A percentile compares a stretch with the other conserved stretches of the same genome.
Conservation (phyloP, 2,888 invertebrate species). For the Eupithecia insigniata region DNA sequence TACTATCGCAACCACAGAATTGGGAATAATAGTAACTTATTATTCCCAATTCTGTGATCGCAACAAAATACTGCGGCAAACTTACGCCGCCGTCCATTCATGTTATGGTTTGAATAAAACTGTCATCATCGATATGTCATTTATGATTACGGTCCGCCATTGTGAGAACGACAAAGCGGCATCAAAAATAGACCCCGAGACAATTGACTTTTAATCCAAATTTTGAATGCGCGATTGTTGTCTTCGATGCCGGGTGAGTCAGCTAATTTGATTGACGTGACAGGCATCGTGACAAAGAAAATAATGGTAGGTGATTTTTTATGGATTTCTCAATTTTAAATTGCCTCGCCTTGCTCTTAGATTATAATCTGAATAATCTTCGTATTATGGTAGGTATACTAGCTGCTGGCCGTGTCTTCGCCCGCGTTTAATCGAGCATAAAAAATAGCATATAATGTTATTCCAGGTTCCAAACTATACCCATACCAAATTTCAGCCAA, state of each 20-base stretch:
- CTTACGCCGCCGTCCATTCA: constrained; percentile 13
- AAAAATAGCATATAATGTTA: too few species aligned
- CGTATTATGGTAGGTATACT: too few species aligned
- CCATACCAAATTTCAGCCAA: too few species aligned
- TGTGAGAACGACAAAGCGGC: constrained; percentile 36
- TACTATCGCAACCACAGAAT: not conserved
- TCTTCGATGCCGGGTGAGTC: constrained; percentile 35
- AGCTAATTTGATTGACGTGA: constrained; percentile 35
- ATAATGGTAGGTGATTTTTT: constrained; percentile 10
- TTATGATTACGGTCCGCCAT: constrained; percentile 41
- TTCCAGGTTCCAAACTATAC: too few species aligned
- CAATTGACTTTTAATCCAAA: constrained; percentile 33
- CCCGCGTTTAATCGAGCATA: too few species aligned
- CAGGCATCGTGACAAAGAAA: constrained; percentile 14
- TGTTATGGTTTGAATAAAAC: constrained; percentile 36
- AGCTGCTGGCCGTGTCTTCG: too few species aligned
- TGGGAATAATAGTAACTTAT: too few species aligned
- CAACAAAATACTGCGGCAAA: not conserved
- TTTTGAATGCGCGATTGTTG: constrained; percentile 26
- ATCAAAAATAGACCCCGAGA: constrained; percentile 33
- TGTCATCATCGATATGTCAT: constrained; percentile 39
- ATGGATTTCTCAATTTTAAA: not conserved
- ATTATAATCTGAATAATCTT: not conserved
- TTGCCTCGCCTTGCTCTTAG: constrained; percentile 7
- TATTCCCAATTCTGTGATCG: too few species aligned